Evolutionary conservation across 2,797 vertebrate genomes (phyloP).

Genomic region (Petrocephalus sullivani): DNA sequence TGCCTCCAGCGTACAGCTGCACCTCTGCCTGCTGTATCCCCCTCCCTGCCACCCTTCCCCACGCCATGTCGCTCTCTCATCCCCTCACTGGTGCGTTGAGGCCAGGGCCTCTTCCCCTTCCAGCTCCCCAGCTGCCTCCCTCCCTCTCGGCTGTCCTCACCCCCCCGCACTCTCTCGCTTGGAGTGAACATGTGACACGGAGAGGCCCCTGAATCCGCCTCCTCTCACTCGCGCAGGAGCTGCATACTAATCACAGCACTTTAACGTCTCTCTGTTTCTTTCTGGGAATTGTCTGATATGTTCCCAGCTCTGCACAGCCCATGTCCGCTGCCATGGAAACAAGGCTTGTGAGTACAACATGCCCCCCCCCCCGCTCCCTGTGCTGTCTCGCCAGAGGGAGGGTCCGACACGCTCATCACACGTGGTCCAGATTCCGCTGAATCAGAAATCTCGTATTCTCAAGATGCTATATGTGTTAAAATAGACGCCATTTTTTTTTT

Average conservation of each 20-base stretch:
- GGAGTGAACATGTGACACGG: background rate
- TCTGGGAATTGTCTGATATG: conserved; percentile 60
- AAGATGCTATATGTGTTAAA: background rate
- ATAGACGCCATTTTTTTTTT: background rate
- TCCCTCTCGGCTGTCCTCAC: conserved; percentile 6
- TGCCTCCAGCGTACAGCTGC: background rate
- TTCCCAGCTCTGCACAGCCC: conserved; percentile 58
- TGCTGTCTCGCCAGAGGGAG: conserved; percentile 38
- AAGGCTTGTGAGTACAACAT: conserved; percentile 45
- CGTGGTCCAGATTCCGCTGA: background rate
- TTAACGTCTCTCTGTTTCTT: conserved; percentile 76
- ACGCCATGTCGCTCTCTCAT: background rate
- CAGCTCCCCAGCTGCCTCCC: conserved; percentile 28
- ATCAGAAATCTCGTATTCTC: conserved; percentile 2
- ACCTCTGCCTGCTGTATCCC: background rate
- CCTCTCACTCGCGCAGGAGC: conserved; percentile 42
- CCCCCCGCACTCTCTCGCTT: background rate
- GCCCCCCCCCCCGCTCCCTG: conserved; percentile 43
- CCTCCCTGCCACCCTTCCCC: background rate
- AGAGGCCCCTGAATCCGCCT: background rate
- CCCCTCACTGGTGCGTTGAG: background rate
- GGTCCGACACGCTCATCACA: conserved; percentile 7
- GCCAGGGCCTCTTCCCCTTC: conserved; percentile 6
- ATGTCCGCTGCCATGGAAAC: conserved; percentile 78
- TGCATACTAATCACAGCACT: conserved; percentile 81